Evolutionary conservation across 2,888 invertebrate species (phyloP), one percentile per base, ranked within the genome.

Genomic region (Copidosoma aretas): DNA sequence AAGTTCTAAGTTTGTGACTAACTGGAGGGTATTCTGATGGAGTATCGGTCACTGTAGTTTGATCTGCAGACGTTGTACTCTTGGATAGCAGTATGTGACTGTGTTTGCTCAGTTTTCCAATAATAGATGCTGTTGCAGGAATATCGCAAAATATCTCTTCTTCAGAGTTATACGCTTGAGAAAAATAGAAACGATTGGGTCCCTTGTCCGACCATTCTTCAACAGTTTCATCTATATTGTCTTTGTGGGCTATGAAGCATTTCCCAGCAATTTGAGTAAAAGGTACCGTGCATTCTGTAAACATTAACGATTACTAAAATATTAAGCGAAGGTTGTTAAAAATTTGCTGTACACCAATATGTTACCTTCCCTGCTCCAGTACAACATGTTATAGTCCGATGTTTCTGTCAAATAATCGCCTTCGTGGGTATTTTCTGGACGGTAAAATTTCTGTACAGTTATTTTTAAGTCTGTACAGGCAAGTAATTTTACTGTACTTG

Each of bases 301-400:
- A 74, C 24, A 53, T 24, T 32, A 64, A 64, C 60, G 49, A 10
- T 41, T 46, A 12, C 25, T 25, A 24, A 25, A 25, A 24, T 12
- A 54, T 21, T 24, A n/a, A 52, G 8, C 8, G 3, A 21, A 52
- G 12, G 5, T 52, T 12, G 4, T 21, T 49, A 51, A 17, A 14
- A 22, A 53, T 43, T 5, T 10, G 39, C 10, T 54, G 1, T 22
- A n/a, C 22, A 24, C 0, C 32, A 46, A 8, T 19, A 49, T 56
- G 64, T 82, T 84, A 86, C 92, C 88, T 85, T 93, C 92, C 17
- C 91, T 88, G 68, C 90, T 90, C 91, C 93, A 94, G 81, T 91
- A 94, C 0, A 94, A 81, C 68, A 90, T 83, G 79, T 93, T 93
- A 17, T 93, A 82, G 79, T 93, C 92, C 60, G 88, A 86, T 71